These are phyloP conservation scores for Eurytoma adleriae DNA, from an alignment of 2,888 invertebrate species.

Conservation along the genomic window DNA sequence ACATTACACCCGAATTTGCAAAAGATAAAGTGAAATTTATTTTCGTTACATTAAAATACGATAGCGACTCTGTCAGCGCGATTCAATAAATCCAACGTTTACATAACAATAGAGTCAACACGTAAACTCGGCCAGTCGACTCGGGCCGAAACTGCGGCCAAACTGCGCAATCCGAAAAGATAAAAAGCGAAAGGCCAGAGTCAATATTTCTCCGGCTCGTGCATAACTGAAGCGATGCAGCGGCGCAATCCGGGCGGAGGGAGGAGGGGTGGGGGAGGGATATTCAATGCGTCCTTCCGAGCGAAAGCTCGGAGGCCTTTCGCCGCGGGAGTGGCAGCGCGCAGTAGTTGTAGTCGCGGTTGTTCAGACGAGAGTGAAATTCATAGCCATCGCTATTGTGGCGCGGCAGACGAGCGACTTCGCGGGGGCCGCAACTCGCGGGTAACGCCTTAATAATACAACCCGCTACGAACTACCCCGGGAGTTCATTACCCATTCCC, in stretches of 20 bases:
- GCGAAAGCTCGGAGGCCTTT: not conserved
- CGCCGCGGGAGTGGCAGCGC: not conserved
- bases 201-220: not conserved
- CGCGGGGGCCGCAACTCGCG: slow-evolving; percentile 33
- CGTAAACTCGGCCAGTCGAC: no score
- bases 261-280: no score
- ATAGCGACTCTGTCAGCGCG: no score
- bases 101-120: no score
- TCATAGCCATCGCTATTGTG: slow-evolving; percentile 58
- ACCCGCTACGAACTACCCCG: slow-evolving; percentile 64
- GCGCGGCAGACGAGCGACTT: not conserved
- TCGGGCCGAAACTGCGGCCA: no score
- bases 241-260: not conserved
- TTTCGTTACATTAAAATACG: no score
- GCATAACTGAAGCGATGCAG: not conserved
- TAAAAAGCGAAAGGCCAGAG: not conserved
- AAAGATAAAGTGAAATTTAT: no score
- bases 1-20: no score
- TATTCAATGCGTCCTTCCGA: not conserved
- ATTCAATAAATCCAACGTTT: no score
- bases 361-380: slow-evolving; percentile 41
- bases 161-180: not conserved
- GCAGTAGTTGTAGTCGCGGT: slow-evolving; percentile 6
- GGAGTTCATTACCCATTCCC: slow-evolving; percentile 73
- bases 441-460: slow-evolving; percentile 73